phyloP scores from a whole-genome alignment of 2,888 invertebrate genomes.

The Folsomia manolachei region DNA sequence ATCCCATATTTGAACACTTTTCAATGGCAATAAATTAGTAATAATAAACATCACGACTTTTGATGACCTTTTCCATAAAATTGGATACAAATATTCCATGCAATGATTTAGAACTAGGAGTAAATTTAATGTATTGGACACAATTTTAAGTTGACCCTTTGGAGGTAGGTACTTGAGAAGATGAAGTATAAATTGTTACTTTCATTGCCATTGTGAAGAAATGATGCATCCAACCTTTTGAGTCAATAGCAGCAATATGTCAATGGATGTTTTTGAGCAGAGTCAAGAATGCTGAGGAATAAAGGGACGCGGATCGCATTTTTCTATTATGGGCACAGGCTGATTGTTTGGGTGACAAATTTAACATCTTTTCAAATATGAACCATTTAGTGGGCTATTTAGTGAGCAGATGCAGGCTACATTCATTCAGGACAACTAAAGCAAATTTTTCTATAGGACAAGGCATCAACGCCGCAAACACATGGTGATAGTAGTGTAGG shows the following conservation, averaged over 20 bases:
- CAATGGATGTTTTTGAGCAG: slow-evolving; percentile 18
- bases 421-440: too few relatives aligned
- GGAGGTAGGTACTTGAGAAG: background rate
- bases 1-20: too few relatives aligned
- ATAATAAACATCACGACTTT: too few relatives aligned
- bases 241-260: slow-evolving; percentile 20
- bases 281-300: slow-evolving; percentile 1
- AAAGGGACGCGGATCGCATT: slow-evolving; percentile 3
- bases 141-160: background rate
- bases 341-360: slow-evolving; percentile 20
- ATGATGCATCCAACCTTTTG: background rate
- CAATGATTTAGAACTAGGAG: too few relatives aligned
- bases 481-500: too few relatives aligned
- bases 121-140: background rate
- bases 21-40: too few relatives aligned
- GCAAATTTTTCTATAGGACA: too few relatives aligned
- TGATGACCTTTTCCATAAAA: too few relatives aligned
- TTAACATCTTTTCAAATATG: slow-evolving; percentile 15
- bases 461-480: too few relatives aligned
- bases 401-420: slow-evolving; percentile 7
- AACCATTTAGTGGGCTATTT: slow-evolving; percentile 1
- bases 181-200: background rate
- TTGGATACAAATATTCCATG: too few relatives aligned
- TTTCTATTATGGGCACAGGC: slow-evolving; percentile 4
- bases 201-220: background rate